Percentiles rank a stretch among this genome's conserved stretches.
phyloP scores from a whole-genome alignment of 2,113 vertebrate genomes.

The Hypocryptadius cinnamomeus region DNA sequence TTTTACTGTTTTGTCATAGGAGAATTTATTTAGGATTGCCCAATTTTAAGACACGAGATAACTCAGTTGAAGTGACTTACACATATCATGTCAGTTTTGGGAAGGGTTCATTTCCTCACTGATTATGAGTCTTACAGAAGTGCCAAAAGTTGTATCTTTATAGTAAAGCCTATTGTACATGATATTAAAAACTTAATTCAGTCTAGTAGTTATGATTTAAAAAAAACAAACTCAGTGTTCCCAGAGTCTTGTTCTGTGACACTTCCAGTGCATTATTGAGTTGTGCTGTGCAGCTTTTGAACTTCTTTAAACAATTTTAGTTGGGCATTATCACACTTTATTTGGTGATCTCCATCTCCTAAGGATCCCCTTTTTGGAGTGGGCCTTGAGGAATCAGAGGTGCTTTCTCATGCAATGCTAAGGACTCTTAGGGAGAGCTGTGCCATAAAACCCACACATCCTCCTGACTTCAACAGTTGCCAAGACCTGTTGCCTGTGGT shows the following conservation, averaged over 20 bases:
- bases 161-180: neutral
- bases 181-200: neutral
- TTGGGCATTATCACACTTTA: rapidly evolving
- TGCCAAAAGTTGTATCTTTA: neutral
- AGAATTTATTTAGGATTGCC: neutral
- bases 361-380: neutral
- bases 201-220: neutral
- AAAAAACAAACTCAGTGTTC: neutral
- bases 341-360: neutral
- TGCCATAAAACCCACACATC: neutral
- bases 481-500: conserved; percentile 14
- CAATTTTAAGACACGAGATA: neutral
- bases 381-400: neutral
- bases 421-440: neutral
- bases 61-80: neutral
- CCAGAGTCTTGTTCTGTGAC: neutral
- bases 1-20: neutral
- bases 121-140: neutral
- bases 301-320: neutral
- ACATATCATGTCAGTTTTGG: neutral
- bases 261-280: neutral
- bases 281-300: neutral
- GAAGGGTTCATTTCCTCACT: neutral
- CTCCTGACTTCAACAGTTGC: neutral
- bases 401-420: neutral